phyloP scores from a whole-genome alignment of 2,797 vertebrate genomes.

The Tapirus indicus region DNA sequence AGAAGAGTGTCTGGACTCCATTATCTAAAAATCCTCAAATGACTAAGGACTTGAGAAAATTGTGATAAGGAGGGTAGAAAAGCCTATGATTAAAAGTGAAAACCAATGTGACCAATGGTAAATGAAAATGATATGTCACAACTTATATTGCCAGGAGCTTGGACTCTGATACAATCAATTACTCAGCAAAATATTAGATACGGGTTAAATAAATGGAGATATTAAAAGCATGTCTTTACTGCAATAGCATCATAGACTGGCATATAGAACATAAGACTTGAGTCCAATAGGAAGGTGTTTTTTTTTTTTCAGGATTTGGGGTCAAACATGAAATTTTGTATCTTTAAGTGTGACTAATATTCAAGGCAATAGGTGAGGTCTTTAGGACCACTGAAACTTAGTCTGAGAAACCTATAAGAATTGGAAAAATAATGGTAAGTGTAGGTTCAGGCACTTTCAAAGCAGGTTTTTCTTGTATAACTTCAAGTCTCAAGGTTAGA shows the following conservation, averaged over 20 bases:
- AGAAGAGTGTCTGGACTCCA: background rate
- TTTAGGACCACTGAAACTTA: background rate
- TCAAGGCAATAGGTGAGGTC: background rate
- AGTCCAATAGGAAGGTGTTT: background rate
- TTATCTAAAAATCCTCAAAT: background rate
- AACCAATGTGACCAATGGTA: background rate
- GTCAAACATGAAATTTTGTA: background rate
- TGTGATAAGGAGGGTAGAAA: background rate
- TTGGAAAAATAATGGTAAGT: background rate
- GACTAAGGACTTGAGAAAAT: background rate
- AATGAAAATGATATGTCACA: background rate
- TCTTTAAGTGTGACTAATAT: background rate
- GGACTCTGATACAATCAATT: background rate
- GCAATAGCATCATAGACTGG: background rate
- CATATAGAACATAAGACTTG: background rate
- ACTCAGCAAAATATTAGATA: background rate
- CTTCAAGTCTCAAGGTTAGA: conserved; percentile 31
- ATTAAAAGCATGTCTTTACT: background rate
- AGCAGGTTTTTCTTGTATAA: background rate
- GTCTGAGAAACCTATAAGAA: background rate
- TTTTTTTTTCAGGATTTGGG: conserved; percentile 28
- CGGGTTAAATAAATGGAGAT: background rate
- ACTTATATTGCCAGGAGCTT: background rate
- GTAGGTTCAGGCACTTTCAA: background rate
- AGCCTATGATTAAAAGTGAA: background rate